Base-by-base conservation (phyloP, 2,113 vertebrate species). In the Bagarius yarrelli region DNA sequence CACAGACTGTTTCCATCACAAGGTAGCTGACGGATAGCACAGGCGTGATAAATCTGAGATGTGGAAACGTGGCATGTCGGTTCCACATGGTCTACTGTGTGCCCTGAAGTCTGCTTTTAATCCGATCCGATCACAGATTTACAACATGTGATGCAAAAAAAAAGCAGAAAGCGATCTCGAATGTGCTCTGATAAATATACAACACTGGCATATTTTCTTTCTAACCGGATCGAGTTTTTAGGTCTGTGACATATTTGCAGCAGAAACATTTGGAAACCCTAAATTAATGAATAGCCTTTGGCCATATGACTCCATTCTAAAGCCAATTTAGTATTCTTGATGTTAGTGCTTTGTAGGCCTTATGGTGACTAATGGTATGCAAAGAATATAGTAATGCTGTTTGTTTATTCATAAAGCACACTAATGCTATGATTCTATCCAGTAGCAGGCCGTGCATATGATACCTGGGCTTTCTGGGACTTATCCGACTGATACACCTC, bases 1-100 rank as follows among this genome's bases (percentile, higher is more conserved):
- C 80, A 88, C 91, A 86, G 84, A 76, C 84, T 86, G 59, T 85
- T 91, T 92, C 90, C 83, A 76, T 90, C 84, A 88, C 86, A 81
- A 55, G 87, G 79, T 85, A 87, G 90, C 15, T 27, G 85, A 87
- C 83, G 85, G 82, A 74, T 77, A 89, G 79, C 55, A 85, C 75
- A 86, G 53, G 78, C 86, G 86, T 88, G 75, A 40, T 52, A 34
- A 89, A 88, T 88, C 86, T 87, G 87, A 87, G 79, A 70, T 80
- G 86, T 89, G 87, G 79, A 90, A 87, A 89, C 81, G 83, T 84
- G 90, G 83, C 86, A 86, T 89, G 87, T 2, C 60, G 73, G 88
- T 88, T 47, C 16, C 72, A 84, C 84, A 84, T 81, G 64, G 85
- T 53, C 85, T 84, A 83, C 85, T 85, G 78, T 60, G 63, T 69